Conservation (phyloP, 2,113 vertebrate species). For the Leucoraja erinaceus region DNA sequence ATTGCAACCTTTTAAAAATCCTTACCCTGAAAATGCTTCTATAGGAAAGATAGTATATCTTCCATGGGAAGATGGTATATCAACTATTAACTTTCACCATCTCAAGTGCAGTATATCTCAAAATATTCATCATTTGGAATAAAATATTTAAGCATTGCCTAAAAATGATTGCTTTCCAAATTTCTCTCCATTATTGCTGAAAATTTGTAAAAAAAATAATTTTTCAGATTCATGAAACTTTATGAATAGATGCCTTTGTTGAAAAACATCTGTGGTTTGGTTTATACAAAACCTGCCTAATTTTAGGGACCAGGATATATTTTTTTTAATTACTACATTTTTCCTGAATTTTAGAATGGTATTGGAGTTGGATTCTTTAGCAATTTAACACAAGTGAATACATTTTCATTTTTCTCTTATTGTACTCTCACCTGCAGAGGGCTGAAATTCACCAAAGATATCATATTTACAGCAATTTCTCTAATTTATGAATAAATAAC, state of each 20-base stretch:
- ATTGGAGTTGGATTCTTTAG: background rate
- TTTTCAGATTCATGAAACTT: background rate
- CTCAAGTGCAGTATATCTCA: background rate
- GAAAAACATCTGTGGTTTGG: background rate
- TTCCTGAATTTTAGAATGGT: conserved; percentile 20
- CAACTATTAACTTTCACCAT: background rate
- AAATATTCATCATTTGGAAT: background rate
- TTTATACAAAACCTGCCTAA: conserved; percentile 7
- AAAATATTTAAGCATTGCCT: background rate
- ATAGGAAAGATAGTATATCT: too few species aligned
- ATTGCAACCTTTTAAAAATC: background rate
- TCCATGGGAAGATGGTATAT: background rate
- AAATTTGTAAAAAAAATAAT: background rate
- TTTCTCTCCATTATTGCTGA: background rate
- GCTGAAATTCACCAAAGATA: background rate
- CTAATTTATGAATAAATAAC: background rate
- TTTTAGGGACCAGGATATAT: background rate
- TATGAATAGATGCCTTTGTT: background rate
- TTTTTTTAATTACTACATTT: background rate
- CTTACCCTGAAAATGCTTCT: background rate
- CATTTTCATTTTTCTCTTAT: background rate
- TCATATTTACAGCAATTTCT: background rate
- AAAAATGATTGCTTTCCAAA: background rate
- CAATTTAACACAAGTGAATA: background rate
- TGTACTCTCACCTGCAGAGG: background rate